phyloP scores from a whole-genome alignment of 2,888 invertebrate genomes.

The Noctua fimbriata region DNA sequence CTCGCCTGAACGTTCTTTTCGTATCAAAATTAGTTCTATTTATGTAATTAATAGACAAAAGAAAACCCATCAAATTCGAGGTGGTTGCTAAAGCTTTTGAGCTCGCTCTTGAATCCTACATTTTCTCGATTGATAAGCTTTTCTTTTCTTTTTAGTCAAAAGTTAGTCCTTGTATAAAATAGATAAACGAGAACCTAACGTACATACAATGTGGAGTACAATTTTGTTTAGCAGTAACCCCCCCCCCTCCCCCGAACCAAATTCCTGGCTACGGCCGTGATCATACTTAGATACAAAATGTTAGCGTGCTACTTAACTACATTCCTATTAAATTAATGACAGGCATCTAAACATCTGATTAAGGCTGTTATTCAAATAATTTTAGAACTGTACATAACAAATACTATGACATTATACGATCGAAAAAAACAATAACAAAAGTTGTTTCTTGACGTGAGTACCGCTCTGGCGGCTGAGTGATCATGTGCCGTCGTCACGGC shows the following conservation, averaged over 20 bases:
- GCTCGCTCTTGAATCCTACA: no score
- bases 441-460: neutral
- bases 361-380: neutral
- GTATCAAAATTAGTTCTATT: no score
- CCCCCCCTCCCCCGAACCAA: neutral
- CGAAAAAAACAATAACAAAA: neutral
- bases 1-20: no score
- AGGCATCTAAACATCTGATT: constrained; percentile 4
- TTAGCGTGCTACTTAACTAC: constrained; percentile 16
- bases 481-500: neutral
- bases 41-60: no score
- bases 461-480: neutral
- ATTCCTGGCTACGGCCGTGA: neutral
- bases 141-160: no score
- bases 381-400: constrained; percentile 5
- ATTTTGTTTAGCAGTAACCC: no score
- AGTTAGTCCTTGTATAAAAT: no score
- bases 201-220: no score
- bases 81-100: no score
- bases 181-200: no score
- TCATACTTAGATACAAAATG: neutral
- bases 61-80: no score
- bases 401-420: neutral
- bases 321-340: neutral
- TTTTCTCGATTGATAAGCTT: no score